phyloP scores from a whole-genome alignment of 2,113 vertebrate species.

The Scolopax mira region DNA sequence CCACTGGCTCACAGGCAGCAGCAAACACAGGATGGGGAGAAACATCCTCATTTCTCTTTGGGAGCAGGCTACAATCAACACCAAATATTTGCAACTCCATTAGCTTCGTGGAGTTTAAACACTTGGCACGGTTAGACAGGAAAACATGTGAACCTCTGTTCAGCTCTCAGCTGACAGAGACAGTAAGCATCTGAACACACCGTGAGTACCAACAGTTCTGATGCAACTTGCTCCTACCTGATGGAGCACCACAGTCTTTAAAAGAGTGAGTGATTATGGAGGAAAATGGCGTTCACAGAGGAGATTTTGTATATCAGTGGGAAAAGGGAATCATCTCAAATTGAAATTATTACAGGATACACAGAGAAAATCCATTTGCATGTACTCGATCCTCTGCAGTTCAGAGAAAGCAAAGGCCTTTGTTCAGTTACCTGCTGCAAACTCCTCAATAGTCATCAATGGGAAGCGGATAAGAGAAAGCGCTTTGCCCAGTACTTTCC shows the following conservation, averaged over 20 bases:
- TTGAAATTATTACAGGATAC: background rate
- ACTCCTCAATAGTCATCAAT: constrained; percentile 98
- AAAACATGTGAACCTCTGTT: background rate
- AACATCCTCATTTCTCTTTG: background rate
- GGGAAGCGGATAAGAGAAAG: constrained; percentile 96
- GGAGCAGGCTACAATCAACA: background rate
- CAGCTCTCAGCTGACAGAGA: background rate
- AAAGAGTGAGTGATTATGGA: background rate
- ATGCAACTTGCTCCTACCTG: background rate
- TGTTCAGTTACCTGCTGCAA: constrained; percentile 87
- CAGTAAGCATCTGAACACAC: background rate
- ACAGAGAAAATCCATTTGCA: background rate
- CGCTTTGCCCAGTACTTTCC: constrained; percentile 90
- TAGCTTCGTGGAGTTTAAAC: background rate
- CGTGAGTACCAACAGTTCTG: background rate
- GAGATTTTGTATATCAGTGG: background rate
- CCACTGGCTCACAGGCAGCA: background rate
- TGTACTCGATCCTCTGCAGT: background rate
- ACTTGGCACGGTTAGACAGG: background rate
- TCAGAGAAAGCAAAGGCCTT: background rate
- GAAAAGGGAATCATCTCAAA: background rate
- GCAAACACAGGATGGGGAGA: background rate
- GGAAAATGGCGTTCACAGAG: background rate
- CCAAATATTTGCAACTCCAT: background rate
- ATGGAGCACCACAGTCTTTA: background rate